Conservation (phyloP, 2,113 vertebrate species). For the Bambusicola thoracicus region DNA sequence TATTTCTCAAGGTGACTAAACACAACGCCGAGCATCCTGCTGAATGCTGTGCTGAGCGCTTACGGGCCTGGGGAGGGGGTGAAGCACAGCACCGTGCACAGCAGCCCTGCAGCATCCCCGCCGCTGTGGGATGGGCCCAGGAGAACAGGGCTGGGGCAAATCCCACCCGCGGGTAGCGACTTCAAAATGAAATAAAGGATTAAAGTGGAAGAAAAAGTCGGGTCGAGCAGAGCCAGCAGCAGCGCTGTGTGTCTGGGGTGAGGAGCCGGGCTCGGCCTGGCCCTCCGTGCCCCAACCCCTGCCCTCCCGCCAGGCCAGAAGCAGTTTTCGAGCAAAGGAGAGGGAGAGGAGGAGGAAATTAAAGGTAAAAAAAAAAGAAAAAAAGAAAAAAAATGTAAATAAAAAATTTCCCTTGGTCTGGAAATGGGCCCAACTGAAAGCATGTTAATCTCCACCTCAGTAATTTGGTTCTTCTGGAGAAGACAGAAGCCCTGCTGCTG, state of each 20-base stretch:
- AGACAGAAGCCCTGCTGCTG: constrained; percentile 99
- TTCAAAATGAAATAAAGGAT: background rate
- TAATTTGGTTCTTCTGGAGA: constrained; percentile 99
- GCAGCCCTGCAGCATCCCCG: background rate
- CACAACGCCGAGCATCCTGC: constrained; percentile 38
- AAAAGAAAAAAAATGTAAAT: constrained; percentile 88
- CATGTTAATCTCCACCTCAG: constrained; percentile 99
- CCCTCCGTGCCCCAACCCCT: background rate
- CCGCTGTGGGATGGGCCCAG: background rate
- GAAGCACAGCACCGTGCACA: background rate
- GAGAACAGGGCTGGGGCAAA: constrained; percentile 16
- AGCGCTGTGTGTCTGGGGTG: background rate
- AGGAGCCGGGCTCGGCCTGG: background rate
- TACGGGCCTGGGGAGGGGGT: background rate
- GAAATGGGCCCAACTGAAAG: constrained; percentile 93
- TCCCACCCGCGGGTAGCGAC: constrained; percentile 47
- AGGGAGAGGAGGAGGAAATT: constrained; percentile 85
- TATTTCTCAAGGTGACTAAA: constrained; percentile 69
- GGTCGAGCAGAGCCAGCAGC: background rate
- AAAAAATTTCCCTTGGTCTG: constrained; percentile 91
- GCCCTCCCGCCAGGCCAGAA: constrained; percentile 20
- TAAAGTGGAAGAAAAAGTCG: background rate
- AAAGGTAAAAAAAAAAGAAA: constrained; percentile 92
- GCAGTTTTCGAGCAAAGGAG: constrained; percentile 5
- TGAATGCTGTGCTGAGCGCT: background rate